These are phyloP conservation scores for Papilio elwesi DNA, from an alignment of 2,888 invertebrate species.

Conservation along the genomic window DNA sequence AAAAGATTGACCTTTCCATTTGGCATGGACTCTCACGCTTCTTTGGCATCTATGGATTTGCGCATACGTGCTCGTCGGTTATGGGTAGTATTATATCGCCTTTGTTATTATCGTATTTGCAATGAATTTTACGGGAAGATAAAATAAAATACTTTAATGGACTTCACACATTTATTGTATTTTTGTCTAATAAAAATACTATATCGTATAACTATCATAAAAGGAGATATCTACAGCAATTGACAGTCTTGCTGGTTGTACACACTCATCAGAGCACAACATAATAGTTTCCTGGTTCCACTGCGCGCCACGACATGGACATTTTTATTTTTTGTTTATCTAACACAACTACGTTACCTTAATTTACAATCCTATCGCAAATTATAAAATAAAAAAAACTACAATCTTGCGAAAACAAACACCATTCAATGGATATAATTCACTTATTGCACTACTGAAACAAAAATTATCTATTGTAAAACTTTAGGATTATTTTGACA, in stretches of 20 bases:
- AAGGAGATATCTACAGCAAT: conserved; percentile 82
- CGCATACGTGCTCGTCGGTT: not conserved
- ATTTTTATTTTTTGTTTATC: conserved; percentile 50
- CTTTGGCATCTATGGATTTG: not conserved
- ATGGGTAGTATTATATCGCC: not conserved
- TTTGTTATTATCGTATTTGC: no score
- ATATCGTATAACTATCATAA: conserved; percentile 78
- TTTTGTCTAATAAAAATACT: conserved; percentile 85
- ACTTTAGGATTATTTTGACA: conserved; percentile 1
- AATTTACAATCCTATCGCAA: conserved; percentile 74
- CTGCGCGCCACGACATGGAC: conserved; percentile 56
- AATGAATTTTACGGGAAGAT: not conserved
- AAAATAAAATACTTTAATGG: conserved; percentile 59
- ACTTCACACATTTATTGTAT: conserved; percentile 85
- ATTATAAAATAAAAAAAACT: conserved; percentile 61
- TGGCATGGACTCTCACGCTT: no score
- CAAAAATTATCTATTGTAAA: conserved; percentile 25
- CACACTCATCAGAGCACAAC: conserved; percentile 70
- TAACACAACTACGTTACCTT: conserved; percentile 67
- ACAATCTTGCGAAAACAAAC: conserved; percentile 62
- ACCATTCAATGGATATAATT: conserved; percentile 69
- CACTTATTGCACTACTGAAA: conserved; percentile 77
- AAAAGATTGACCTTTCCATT: no score
- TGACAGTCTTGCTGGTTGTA: conserved; percentile 82
- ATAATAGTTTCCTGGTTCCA: conserved; percentile 55